Evolutionary conservation across 2,888 invertebrate species (phyloP).

Genomic region (Ptychoptera contaminata): DNA sequence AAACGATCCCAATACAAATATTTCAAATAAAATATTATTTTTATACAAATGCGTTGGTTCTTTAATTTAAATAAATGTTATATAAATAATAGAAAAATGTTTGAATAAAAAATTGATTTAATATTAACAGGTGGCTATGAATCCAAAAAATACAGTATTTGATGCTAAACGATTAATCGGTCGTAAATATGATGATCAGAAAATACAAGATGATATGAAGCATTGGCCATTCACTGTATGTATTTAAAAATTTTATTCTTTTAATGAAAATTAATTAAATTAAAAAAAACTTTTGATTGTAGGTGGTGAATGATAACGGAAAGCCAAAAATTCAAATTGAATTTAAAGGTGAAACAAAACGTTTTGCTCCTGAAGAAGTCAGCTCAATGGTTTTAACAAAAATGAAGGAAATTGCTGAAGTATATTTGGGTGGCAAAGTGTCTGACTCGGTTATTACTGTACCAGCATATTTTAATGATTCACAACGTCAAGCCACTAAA

Average conservation of each 20-base stretch:
- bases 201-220: constrained; percentile 65
- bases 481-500: constrained; percentile 72
- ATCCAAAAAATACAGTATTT: constrained; percentile 66
- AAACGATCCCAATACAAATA: too few relatives aligned
- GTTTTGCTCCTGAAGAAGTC: constrained; percentile 69
- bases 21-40: too few relatives aligned
- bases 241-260: too few relatives aligned
- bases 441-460: constrained; percentile 69
- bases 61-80: too few relatives aligned
- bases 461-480: constrained; percentile 71
- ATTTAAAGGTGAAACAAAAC: constrained; percentile 57
- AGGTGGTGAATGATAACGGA: constrained; percentile 41
- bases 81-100: too few relatives aligned
- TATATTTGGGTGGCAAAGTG: constrained; percentile 55
- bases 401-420: constrained; percentile 69
- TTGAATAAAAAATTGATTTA: too few relatives aligned
- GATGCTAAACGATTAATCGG: constrained; percentile 76
- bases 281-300: too few relatives aligned
- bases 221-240: constrained; percentile 66
- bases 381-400: constrained; percentile 73
- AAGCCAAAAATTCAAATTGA: constrained; percentile 61
- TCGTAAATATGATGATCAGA: constrained; percentile 57
- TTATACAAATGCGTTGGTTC: too few relatives aligned
- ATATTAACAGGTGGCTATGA: constrained; percentile 48
- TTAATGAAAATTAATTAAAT: too few relatives aligned